Base-by-base conservation (phyloP, 2,888 invertebrate species). In the Heliconius ethilla region DNA sequence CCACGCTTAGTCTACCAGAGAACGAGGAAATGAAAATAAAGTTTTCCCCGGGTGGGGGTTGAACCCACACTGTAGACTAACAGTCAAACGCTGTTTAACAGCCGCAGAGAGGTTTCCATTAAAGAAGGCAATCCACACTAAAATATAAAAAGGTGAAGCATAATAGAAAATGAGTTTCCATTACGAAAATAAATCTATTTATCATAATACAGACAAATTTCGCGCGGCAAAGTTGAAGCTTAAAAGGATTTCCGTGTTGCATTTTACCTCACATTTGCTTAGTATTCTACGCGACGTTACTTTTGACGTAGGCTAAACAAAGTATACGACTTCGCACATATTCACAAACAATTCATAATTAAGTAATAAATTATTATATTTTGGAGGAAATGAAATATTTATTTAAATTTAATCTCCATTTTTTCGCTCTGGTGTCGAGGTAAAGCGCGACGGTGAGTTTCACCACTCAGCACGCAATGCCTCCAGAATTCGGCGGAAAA, bases 161-260 rank as follows among this genome's bases (percentile, higher is more conserved):
- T 55, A 33, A 33, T 55, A 72, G 70, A 70, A 51, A 70, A 70
- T 70, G 33, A 70, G 27, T n/a, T 51, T 37, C n/a, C 51, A 29
- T 45, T 72, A 65, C 11, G n/a, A 65, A n/a, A 62, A 55, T 25
- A 45, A 59, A 29, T 55, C 45, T 76, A 75, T 75, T 76, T 66
- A 79, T 78, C 73, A 78, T 78, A 75, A 80, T 78, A 74, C 45
- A 65, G 33, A 67, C 65, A 76, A 78, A 73, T 70, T 40, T 29
- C 75, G 65, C 55, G 65, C 76, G 27, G 33, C 63, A 59, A 74
- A 77, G 40, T 73, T 74, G 18, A 75, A 55, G 76, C 75, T 76
- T 81, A 76, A 81, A 81, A 79, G 79, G 79, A 63, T 81, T 81
- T 78, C 78, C 75, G 33, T 81, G 81, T 81, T 63, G 51, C 37